These are phyloP conservation scores for Drosophila arizonae DNA, from an alignment of 1,140 invertebrate genomes.

Conservation along the genomic window DNA sequence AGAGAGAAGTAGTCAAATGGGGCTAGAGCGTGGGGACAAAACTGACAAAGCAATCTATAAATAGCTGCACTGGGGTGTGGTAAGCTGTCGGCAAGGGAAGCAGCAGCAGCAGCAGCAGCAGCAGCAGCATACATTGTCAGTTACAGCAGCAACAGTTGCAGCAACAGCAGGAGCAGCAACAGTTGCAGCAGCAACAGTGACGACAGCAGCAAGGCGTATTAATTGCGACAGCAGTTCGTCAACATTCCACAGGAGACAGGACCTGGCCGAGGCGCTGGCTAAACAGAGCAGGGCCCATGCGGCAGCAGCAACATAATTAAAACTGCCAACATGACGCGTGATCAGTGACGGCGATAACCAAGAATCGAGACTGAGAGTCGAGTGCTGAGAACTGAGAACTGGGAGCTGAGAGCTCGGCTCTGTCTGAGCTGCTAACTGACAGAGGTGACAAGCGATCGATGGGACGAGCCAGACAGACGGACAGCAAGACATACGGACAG, in stretches of 20 bases:
- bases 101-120: slow-evolving; percentile 41
- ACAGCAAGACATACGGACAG: not conserved
- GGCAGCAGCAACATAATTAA: slow-evolving; percentile 73
- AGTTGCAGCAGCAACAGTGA: slow-evolving; percentile 41
- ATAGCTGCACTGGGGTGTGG: slow-evolving; percentile 46
- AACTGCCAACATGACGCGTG: slow-evolving; percentile 76
- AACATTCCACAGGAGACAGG: slow-evolving; percentile 62
- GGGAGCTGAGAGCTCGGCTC: not conserved
- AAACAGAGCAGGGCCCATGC: not conserved
- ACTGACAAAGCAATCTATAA: slow-evolving; percentile 61
- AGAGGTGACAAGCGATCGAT: slow-evolving; percentile 43
- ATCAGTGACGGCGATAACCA: slow-evolving; percentile 72
- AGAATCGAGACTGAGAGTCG: slow-evolving; percentile 17
- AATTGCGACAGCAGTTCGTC: slow-evolving; percentile 79
- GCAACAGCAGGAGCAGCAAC: slow-evolving; percentile 24
- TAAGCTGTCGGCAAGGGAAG: slow-evolving; percentile 1
- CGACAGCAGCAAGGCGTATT: slow-evolving; percentile 69
- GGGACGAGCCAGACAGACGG: not conserved
- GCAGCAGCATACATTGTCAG: slow-evolving; percentile 56
- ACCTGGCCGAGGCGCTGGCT: not conserved
- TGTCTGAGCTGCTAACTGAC: not conserved
- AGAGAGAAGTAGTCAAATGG: slow-evolving; percentile 8
- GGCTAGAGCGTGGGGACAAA: slow-evolving; percentile 63
- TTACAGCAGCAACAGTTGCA: slow-evolving; percentile 51
- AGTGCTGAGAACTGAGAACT: not conserved